These are phyloP conservation scores for Lumbricus terrestris DNA, from an alignment of 2,888 invertebrate species.

Conservation along the genomic window DNA sequence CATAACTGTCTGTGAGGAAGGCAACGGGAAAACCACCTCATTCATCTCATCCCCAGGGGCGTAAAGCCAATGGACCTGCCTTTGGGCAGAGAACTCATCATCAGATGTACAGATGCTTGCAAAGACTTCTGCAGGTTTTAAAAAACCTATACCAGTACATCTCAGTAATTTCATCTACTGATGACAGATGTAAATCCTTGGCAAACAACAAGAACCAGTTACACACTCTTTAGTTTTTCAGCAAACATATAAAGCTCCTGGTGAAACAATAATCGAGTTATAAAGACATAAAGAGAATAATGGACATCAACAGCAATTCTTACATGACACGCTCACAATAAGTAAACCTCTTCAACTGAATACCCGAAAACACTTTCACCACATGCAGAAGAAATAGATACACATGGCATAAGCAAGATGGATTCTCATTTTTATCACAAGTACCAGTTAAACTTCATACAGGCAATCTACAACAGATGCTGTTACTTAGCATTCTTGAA, in stretches of 20 bases:
- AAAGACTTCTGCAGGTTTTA: neutral
- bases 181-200: neutral
- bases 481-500: neutral
- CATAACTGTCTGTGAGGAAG: no score
- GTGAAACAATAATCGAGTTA: neutral
- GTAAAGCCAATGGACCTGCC: no score
- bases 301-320: neutral
- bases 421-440: neutral
- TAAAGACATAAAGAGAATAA: neutral
- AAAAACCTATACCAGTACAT: neutral
- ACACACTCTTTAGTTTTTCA: no score
- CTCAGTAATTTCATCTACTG: neutral
- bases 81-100: no score
- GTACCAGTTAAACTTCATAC: neutral
- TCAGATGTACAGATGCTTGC: neutral
- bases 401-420: neutral
- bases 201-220: neutral
- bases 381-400: neutral
- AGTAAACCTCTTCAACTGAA: neutral
- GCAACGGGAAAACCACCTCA: no score
- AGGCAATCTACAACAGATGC: neutral
- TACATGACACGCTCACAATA: neutral
- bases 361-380: neutral
- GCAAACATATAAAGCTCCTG: neutral
- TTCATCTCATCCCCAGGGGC: no score